Base-by-base conservation (phyloP, 2,113 vertebrate species). In the Theristicus caerulescens region DNA sequence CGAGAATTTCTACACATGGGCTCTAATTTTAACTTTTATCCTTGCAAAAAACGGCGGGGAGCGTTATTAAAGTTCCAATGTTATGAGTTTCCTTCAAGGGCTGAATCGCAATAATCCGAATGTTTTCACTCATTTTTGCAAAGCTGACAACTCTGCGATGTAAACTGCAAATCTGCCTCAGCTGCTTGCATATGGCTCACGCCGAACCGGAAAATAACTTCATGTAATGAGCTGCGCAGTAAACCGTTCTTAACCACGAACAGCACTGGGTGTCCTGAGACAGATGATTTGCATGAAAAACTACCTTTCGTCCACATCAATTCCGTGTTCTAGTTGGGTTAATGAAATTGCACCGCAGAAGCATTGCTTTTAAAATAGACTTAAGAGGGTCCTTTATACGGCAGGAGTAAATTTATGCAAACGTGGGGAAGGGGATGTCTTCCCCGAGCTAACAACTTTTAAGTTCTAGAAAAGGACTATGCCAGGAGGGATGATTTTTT, bases 81-180 rank as follows among this genome's bases (percentile, higher is more conserved):
- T 21, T 32, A 32, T 7, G 42, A 51, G 9, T 67, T 47, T 36
- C 31, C 71, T 84, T 79, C 64, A n/a, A 42, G 29, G 36, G 64
- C 61, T 81, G 59, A 86, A 64, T 67, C 69, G 46, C 76, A 78
- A 78, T 51, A 51, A 77, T 64, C 27, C 22, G 79, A 42, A 38
- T 88, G 76, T 89, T 94, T 97, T 80, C 73, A 73, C 82, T 93
- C 71, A 49, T 88, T 96, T 92, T 89, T 82, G 69, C 78, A 73
- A 92, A 88, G 65, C 92, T 96, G 88, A 95, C 82, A 95, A 17
- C 73, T 87, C 92, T 72, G 70, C 44, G 38, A 91, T 77, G 58
- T 78, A 94, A 97, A 80, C 96, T 94, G 92, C 67, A 83, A 81
- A 77, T 76, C 13, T 74, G 44, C 80, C 94, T 32, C 69, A 59